Evolutionary conservation across 2,797 vertebrate genomes (phyloP).

Genomic region (Falco naumanni): DNA sequence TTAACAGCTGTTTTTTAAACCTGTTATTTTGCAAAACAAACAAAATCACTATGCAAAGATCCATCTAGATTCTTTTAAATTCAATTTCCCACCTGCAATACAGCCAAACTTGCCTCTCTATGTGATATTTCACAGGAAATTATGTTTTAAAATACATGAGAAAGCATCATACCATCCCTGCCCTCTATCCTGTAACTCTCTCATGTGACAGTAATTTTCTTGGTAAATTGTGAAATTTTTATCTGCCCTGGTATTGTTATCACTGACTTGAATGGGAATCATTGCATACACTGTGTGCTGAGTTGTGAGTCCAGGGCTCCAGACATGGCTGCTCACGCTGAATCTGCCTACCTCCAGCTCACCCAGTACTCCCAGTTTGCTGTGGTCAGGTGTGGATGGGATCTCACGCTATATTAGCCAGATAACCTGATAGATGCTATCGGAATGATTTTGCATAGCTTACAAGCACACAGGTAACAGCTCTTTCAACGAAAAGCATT

Average conservation of each 20-base stretch:
- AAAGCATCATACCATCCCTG: background rate
- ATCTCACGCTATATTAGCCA: rapidly evolving
- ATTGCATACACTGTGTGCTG: rapidly evolving
- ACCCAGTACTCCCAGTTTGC: background rate
- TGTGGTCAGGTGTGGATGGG: background rate
- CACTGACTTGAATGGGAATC: background rate
- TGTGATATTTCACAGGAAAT: background rate
- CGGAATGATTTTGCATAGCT: rapidly evolving
- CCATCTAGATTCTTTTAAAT: background rate
- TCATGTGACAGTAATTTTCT: background rate
- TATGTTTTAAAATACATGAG: background rate
- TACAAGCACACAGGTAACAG: too few species aligned
- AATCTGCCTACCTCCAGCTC: background rate
- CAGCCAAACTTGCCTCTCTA: background rate
- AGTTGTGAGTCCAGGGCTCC: background rate
- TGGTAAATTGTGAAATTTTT: background rate
- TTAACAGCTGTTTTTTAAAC: background rate
- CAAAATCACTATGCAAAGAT: background rate
- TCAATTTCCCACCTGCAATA: background rate
- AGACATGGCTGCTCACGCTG: rapidly evolving
- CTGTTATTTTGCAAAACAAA: background rate
- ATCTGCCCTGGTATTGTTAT: background rate
- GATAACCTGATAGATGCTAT: background rate
- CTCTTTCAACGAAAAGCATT: background rate
- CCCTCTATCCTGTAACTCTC: background rate